These are phyloP conservation scores for Lasioglossum lativentre DNA, from an alignment of 2,888 invertebrate genomes.

Conservation along the genomic window DNA sequence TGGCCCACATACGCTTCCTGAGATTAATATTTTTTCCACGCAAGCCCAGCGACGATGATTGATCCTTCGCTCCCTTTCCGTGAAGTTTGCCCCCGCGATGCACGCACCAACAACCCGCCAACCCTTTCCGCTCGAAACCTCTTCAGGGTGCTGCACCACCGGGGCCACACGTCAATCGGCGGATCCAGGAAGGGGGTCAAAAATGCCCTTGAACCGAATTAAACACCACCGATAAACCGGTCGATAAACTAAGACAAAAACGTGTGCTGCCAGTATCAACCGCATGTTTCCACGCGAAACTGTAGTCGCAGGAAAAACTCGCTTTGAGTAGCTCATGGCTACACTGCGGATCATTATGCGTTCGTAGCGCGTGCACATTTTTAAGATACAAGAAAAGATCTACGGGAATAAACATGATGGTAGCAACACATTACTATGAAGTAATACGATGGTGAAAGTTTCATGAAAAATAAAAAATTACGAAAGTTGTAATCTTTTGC, in stretches of 20 bases:
- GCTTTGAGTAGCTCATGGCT: no score
- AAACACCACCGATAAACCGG: neutral
- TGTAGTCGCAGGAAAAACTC: neutral
- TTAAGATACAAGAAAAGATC: no score
- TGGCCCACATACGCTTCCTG: conserved; percentile 80
- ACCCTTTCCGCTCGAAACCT: neutral
- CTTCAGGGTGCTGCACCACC: neutral
- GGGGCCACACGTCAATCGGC: neutral
- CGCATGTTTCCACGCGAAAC: neutral
- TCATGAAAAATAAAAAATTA: no score
- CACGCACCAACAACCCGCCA: neutral
- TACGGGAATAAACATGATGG: no score
- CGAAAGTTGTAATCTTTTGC: no score
- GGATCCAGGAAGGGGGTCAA: neutral
- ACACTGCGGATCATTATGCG: no score
- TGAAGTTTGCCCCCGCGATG: neutral
- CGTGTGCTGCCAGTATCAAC: neutral
- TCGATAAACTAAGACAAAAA: neutral
- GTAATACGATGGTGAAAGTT: no score
- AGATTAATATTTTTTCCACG: conserved; percentile 72
- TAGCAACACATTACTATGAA: no score
- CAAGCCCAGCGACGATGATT: conserved; percentile 57
- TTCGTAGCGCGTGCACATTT: no score
- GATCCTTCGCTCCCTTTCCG: conserved; percentile 16
- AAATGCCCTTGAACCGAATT: conserved; percentile 1